Base-by-base conservation (phyloP, 2,888 invertebrate species). In the Oxyteleia sp. region DNA sequence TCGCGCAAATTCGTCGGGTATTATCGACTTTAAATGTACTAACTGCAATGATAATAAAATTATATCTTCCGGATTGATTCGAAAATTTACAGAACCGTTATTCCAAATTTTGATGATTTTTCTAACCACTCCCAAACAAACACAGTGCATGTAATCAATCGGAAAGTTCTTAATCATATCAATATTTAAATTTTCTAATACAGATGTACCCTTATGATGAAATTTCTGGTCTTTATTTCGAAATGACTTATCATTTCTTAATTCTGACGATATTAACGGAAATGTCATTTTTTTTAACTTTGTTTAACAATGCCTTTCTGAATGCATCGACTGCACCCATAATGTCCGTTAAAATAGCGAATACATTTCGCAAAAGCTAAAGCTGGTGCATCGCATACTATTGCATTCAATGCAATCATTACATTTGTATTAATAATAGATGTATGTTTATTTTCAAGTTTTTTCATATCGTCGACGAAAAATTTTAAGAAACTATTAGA, bases 161-260 rank as follows among this genome's bases (percentile, higher is more conserved):
- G 43, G 26, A 43, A 61, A 15, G n/a, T 61, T 16, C 1, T 13
- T 35, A n/a, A 57, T 35, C 38, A 57, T 38, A 15, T 57, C 23
- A 2, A 57, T 38, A 4, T 47, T 47, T 47, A 47, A 47, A 10
- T 47, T 47, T 18, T 47, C 47, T 20, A 47, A 47, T 4, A 47
- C 11, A 5, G 47, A 47, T 3, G 47, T 47, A 11, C 47, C 47
- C 1, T 16, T 16, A 18, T 47, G 47, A 47, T 47, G 20, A 18
- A 2, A 4, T 7, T 47, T 2, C 18, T 47, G 47, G 0, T 20
- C 15, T 18, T 18, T 47, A 47, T 16, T 47, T 8, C 47, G 16
- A 47, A 47, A 47, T 8, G 20, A 47, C 5, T 47, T 20, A 11
- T 47, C 10, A 20, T 4, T 18, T 20, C 47, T 4, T 20, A 47